Evolutionary conservation across 2,797 vertebrate species (phyloP).

Genomic region (Danio choprae): DNA sequence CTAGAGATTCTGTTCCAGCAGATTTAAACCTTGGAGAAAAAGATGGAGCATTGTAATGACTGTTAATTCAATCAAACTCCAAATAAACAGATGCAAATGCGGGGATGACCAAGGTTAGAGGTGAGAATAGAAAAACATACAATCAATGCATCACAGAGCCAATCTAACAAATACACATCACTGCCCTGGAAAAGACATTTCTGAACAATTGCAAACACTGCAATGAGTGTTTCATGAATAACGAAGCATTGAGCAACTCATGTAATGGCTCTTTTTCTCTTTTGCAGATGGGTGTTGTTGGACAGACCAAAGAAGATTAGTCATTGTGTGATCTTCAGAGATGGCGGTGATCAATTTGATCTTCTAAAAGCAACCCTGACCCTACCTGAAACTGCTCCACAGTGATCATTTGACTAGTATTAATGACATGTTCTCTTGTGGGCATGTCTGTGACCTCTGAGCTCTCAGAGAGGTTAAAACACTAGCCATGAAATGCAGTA

Average conservation of each 20-base stretch:
- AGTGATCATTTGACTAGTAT: constrained; percentile 36
- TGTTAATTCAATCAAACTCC: constrained; percentile 11
- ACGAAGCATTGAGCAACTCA: constrained; percentile 24
- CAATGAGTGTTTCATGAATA: neutral
- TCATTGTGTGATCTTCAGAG: constrained; percentile 37
- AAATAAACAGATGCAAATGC: constrained; percentile 56
- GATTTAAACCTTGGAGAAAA: constrained; percentile 14
- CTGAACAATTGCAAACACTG: neutral
- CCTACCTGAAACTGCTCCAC: constrained; percentile 6
- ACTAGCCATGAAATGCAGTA: constrained; percentile 42
- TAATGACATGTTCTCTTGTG: constrained; percentile 33
- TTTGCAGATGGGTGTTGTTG: constrained; percentile 54
- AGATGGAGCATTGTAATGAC: constrained; percentile 14
- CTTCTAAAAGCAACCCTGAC: constrained; percentile 32
- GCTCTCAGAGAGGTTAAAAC: constrained; percentile 9
- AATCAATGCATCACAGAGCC: constrained; percentile 6
- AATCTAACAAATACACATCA: neutral
- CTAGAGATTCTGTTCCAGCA: neutral
- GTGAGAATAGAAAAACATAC: neutral
- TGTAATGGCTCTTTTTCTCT: constrained; percentile 34
- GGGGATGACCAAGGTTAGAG: constrained; percentile 47
- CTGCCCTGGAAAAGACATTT: neutral
- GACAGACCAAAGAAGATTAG: constrained; percentile 50
- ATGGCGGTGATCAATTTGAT: constrained; percentile 40
- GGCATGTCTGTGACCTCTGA: constrained; percentile 6